A percentile compares a stretch with the other conserved stretches of the same genome.
Evolutionary conservation across 2,113 vertebrate species (phyloP).

Genomic region (Solea solea): DNA sequence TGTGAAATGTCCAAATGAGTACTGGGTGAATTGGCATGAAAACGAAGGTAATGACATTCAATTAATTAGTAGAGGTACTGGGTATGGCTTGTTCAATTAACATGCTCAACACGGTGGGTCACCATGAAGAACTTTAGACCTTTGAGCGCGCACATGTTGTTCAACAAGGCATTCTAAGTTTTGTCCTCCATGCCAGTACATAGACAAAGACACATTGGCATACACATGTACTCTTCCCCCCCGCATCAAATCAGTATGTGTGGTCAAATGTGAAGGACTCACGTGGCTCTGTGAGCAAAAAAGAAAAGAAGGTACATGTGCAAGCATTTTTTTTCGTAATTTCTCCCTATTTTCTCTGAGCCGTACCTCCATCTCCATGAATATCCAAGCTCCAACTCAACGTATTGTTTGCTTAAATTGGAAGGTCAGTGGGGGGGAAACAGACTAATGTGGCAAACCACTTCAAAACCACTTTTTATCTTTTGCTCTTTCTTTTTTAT

Average conservation of each 20-base stretch:
- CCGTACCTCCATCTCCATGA: conserved; percentile 25
- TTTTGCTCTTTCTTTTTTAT: conserved; percentile 68
- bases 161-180: too few relatives aligned
- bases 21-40: neutral
- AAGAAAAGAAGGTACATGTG: neutral
- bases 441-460: conserved; percentile 71
- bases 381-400: conserved; percentile 52
- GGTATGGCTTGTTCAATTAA: too few relatives aligned
- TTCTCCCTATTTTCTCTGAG: conserved; percentile 24
- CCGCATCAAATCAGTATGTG: neutral
- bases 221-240: neutral
- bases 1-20: neutral
- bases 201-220: neutral
- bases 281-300: neutral
- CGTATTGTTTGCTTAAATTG: conserved; percentile 73
- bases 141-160: too few relatives aligned
- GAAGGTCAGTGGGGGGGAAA: conserved; percentile 62
- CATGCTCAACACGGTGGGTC: too few relatives aligned
- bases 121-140: neutral
- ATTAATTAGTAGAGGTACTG: too few relatives aligned
- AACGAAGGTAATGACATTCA: neutral
- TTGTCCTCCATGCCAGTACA: neutral
- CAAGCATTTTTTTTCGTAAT: neutral
- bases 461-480: conserved; percentile 80
- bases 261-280: neutral